Evolutionary conservation across 2,797 vertebrate genomes (phyloP).

Genomic region (Knipowitschia caucasica): DNA sequence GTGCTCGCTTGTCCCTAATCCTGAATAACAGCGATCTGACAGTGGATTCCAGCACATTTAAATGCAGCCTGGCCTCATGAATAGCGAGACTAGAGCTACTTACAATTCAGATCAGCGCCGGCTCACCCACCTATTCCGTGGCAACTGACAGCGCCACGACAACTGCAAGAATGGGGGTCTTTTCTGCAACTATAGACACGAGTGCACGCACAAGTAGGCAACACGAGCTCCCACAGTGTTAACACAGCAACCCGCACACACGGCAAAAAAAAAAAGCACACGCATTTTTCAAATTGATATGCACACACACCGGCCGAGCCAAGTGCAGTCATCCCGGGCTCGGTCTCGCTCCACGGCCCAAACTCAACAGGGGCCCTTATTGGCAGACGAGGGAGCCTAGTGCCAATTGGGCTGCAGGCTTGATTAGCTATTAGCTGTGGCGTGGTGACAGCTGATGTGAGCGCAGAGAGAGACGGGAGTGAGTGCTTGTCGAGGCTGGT

Average conservation of each 20-base stretch:
- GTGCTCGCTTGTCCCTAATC: slow-evolving; percentile 38
- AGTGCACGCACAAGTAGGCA: slow-evolving; percentile 16
- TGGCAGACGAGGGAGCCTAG: slow-evolving; percentile 51
- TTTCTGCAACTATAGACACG: slow-evolving; percentile 46
- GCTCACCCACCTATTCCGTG: slow-evolving; percentile 45
- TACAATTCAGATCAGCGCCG: slow-evolving; percentile 63
- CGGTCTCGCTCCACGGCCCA: slow-evolving; percentile 59
- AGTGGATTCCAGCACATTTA: slow-evolving; percentile 46
- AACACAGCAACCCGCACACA: slow-evolving; percentile 11
- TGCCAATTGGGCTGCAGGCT: slow-evolving; percentile 66
- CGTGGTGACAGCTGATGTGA: slow-evolving; percentile 65
- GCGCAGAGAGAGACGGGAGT: slow-evolving; percentile 35
- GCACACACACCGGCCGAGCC: slow-evolving; percentile 37
- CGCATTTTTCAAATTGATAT: slow-evolving; percentile 35
- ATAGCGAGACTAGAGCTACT: slow-evolving; percentile 41
- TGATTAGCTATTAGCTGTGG: slow-evolving; percentile 74
- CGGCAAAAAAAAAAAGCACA: slow-evolving; percentile 20
- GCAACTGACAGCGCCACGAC: slow-evolving; percentile 60
- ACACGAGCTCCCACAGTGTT: slow-evolving; percentile 6
- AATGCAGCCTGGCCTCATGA: slow-evolving; percentile 52
- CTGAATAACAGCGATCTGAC: slow-evolving; percentile 42
- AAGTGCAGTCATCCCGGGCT: slow-evolving; percentile 60
- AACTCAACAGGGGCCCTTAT: slow-evolving; percentile 62
- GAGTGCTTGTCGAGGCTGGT: slow-evolving; percentile 36
- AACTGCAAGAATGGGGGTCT: slow-evolving; percentile 47